Percentiles rank a stretch among this genome's conserved stretches.
Evolutionary conservation across 2,113 vertebrate genomes (phyloP).

Genomic region (Planiliza haematocheilus): DNA sequence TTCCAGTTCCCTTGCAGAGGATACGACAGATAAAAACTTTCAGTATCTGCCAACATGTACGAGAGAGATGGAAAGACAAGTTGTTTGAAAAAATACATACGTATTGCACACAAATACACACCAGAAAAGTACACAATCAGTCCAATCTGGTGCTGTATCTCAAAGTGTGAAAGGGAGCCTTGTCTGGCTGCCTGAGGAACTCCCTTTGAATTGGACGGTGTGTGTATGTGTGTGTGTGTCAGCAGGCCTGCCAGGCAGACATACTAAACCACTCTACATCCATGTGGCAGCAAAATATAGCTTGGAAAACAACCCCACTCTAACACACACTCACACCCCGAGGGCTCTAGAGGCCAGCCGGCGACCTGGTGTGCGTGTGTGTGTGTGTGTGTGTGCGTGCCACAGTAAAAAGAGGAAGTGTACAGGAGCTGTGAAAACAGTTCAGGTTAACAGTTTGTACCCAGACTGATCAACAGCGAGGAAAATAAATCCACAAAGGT

Average conservation of each 20-base stretch:
- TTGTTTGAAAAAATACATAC: constrained; percentile 24
- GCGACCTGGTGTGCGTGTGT: constrained; percentile 57
- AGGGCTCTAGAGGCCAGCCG: constrained; percentile 72
- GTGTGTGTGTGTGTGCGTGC: constrained; percentile 52
- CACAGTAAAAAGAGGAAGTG: constrained; percentile 74
- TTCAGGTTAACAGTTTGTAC: constrained; percentile 69
- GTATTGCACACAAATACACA: constrained; percentile 13
- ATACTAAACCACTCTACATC: constrained; percentile 81
- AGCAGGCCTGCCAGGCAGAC: constrained; percentile 73
- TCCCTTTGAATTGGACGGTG: constrained; percentile 64
- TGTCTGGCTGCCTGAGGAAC: constrained; percentile 79
- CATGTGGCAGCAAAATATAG: constrained; percentile 81
- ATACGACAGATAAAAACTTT: constrained; percentile 46
- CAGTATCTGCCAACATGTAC: constrained; percentile 30
- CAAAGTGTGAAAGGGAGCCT: constrained; percentile 79
- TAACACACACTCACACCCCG: constrained; percentile 60
- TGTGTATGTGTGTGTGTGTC: constrained; percentile 50
- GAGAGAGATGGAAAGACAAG: constrained; percentile 57
- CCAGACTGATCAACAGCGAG: constrained; percentile 31
- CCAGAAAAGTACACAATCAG: constrained; percentile 51
- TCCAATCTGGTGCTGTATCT: constrained; percentile 73
- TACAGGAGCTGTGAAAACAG: constrained; percentile 79
- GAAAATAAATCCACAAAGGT: constrained; percentile 15
- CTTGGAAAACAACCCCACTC: constrained; percentile 74
- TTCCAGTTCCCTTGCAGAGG: constrained; percentile 22